phyloP scores from a whole-genome alignment of 2,888 invertebrate genomes.

The Cheilosia urbana region DNA sequence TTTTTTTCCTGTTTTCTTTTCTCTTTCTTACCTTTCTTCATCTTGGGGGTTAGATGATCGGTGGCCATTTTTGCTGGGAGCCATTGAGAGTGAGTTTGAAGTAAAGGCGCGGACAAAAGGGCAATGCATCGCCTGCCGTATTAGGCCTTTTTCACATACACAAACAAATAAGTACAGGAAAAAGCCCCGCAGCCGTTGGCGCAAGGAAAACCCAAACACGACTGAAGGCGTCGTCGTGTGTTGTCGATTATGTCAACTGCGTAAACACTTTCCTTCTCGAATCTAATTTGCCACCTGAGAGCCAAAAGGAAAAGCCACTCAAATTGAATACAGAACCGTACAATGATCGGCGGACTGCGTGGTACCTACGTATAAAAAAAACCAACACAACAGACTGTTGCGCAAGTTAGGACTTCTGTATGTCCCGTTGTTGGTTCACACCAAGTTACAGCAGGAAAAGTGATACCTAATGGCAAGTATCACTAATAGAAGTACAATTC shows the following conservation, averaged over 20 bases:
- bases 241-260: conserved; percentile 74
- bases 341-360: conserved; percentile 22
- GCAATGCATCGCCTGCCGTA: conserved; percentile 72
- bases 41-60: conserved; percentile 6
- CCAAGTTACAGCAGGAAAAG: conserved; percentile 27
- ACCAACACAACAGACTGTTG: conserved; percentile 22
- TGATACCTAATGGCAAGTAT: conserved; percentile 39
- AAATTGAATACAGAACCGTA: conserved; percentile 26
- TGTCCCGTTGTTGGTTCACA: conserved; percentile 30
- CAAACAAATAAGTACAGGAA: not conserved
- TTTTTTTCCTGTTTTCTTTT: conserved; percentile 30
- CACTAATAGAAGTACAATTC: conserved; percentile 33
- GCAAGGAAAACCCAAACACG: conserved; percentile 43
- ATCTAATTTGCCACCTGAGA: conserved; percentile 65
- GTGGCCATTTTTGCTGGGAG: conserved; percentile 19
- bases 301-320: conserved; percentile 6
- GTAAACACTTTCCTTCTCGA: conserved; percentile 67
- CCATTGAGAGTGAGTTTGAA: conserved; percentile 67
- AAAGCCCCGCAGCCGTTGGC: not conserved
- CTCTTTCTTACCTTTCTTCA: not conserved
- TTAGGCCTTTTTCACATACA: conserved; percentile 66
- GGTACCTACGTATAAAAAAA: conserved; percentile 32
- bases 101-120: conserved; percentile 70
- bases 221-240: conserved; percentile 65
- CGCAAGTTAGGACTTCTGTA: conserved; percentile 35